Conservation (phyloP, 2,888 invertebrate genomes). For the Axea sp. region DNA sequence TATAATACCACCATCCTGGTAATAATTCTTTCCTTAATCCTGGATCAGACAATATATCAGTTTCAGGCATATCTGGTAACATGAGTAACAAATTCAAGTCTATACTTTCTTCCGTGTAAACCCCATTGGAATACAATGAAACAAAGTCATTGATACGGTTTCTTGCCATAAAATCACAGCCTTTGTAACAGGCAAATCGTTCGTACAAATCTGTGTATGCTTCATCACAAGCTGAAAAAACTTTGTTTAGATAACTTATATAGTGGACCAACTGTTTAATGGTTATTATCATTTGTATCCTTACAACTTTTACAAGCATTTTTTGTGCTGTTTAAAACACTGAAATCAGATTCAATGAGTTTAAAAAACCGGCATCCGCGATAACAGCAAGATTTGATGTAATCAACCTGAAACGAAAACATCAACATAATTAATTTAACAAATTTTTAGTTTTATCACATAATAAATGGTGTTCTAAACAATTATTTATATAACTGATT, state of each 20-base stretch:
- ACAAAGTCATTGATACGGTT: constrained; percentile 69
- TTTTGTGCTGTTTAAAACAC: constrained; percentile 69
- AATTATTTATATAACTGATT: too few relatives aligned
- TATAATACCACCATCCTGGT: constrained; percentile 76
- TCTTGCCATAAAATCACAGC: constrained; percentile 74
- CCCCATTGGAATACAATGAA: constrained; percentile 68
- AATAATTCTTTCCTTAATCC: constrained; percentile 74
- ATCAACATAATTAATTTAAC: too few relatives aligned
- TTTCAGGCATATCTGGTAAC: constrained; percentile 74
- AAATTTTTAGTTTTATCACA: too few relatives aligned
- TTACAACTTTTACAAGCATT: constrained; percentile 75
- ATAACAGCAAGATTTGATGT: constrained; percentile 74
- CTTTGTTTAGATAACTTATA: too few relatives aligned
- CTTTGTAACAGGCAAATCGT: constrained; percentile 70
- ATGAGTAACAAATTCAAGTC: constrained; percentile 71
- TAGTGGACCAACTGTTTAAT: too few relatives aligned
- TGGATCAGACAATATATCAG: constrained; percentile 74
- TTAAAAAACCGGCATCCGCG: constrained; percentile 78
- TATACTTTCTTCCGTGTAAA: constrained; percentile 69
- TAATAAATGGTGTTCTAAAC: too few relatives aligned
- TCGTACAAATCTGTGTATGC: constrained; percentile 71
- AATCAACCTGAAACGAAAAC: constrained; percentile 65
- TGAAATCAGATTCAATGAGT: constrained; percentile 72
- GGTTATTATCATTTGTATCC: neutral
- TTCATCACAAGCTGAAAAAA: constrained; percentile 73